Conservation (phyloP, 1,140 invertebrate genomes). For the Stratiolaelaps scimitus region DNA sequence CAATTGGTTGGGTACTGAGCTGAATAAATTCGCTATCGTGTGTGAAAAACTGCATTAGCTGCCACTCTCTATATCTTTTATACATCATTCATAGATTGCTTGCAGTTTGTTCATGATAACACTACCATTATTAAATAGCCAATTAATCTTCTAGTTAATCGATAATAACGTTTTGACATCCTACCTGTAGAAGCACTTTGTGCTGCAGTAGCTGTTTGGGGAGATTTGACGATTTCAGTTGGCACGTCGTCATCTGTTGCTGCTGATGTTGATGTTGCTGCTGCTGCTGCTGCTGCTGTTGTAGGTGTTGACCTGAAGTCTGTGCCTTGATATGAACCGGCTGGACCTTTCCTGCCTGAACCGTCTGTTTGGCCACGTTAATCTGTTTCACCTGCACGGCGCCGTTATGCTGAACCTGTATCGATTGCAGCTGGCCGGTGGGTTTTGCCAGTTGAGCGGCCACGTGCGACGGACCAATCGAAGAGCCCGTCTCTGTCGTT, state of each 20-base stretch:
- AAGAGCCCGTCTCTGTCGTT: background rate
- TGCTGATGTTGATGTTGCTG: conserved; percentile 39
- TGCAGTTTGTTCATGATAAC: too few relatives aligned
- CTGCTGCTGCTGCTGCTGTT: conserved; percentile 39
- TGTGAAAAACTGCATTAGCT: too few relatives aligned
- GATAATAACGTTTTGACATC: conserved; percentile 30
- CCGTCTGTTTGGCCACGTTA: background rate
- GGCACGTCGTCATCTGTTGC: conserved; percentile 27
- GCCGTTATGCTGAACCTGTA: conserved; percentile 32
- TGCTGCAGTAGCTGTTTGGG: conserved; percentile 26
- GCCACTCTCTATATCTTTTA: too few relatives aligned
- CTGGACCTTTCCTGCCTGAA: background rate
- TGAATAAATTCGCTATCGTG: too few relatives aligned
- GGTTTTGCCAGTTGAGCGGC: too few relatives aligned
- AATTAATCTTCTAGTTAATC: conserved; percentile 35
- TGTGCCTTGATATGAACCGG: background rate
- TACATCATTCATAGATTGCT: too few relatives aligned
- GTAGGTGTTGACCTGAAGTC: conserved; percentile 37
- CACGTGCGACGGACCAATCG: too few relatives aligned
- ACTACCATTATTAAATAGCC: conserved; percentile 30
- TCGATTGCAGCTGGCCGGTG: conserved; percentile 20
- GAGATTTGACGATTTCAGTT: conserved; percentile 27
- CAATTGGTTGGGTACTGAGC: conserved; percentile 1
- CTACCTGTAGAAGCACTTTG: conserved; percentile 32
- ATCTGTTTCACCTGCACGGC: background rate